A percentile compares a stretch with the other conserved stretches of the same genome.
Conservation (phyloP, 1,140 invertebrate genomes). For the Paracyclopina nana region DNA sequence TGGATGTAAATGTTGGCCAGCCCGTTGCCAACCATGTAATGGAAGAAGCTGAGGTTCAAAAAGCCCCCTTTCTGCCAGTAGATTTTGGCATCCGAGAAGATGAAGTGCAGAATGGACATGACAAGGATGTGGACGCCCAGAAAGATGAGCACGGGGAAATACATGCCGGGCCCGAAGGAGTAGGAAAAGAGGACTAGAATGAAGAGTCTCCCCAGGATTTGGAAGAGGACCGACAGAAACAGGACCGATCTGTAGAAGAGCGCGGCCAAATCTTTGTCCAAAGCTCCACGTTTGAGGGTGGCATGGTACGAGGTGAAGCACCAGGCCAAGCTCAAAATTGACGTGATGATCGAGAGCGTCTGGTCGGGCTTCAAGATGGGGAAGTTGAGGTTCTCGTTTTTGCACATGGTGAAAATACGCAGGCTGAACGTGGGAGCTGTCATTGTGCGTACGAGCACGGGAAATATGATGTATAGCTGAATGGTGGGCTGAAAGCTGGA, state of each 20-base stretch:
- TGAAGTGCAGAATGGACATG: constrained; percentile 11
- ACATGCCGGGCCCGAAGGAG: constrained; percentile 13
- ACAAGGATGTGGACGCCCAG: constrained; percentile 6
- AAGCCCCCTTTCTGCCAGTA: constrained; percentile 15
- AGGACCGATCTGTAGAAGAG: constrained; percentile 13
- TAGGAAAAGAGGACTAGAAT: constrained; percentile 13
- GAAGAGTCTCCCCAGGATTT: constrained; percentile 11
- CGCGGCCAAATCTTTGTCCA: constrained; percentile 13
- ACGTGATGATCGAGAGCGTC: constrained; percentile 15
- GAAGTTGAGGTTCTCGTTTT: constrained; percentile 1
- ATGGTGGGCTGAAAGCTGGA: constrained; percentile 13
- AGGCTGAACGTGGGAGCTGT: neutral
- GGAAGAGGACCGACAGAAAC: constrained; percentile 14
- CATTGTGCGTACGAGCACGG: constrained; percentile 5
- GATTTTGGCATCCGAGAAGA: constrained; percentile 14
- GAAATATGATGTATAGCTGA: constrained; percentile 13
- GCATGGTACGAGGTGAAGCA: constrained; percentile 14
- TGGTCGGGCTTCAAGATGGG: constrained; percentile 11
- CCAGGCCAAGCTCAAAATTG: constrained; percentile 15
- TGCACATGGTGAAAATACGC: constrained; percentile 10
- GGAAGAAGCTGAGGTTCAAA: constrained; percentile 12
- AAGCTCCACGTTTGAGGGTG: constrained; percentile 8
- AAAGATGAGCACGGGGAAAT: constrained; percentile 12
- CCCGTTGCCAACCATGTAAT: constrained; percentile 14
- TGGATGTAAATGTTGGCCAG: constrained; percentile 15